phyloP scores from a whole-genome alignment of 2,888 invertebrate species.

The Operophtera brumata region DNA sequence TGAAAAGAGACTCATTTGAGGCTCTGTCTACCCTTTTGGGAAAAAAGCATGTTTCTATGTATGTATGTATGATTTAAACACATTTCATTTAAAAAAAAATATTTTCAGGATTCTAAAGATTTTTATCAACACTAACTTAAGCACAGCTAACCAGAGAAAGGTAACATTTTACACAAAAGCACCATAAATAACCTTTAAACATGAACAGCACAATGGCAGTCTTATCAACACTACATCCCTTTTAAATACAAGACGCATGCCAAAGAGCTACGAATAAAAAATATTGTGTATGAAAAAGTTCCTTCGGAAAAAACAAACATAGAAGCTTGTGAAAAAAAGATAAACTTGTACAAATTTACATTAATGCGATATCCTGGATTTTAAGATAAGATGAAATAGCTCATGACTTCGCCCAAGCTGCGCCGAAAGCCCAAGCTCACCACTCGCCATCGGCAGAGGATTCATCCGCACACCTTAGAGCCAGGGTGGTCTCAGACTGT shows the following conservation, averaged over 20 bases:
- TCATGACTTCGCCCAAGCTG: no score
- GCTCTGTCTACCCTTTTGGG: no score
- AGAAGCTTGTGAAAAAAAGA: neutral
- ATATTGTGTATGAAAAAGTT: neutral
- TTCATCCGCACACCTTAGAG: no score
- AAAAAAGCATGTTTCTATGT: no score
- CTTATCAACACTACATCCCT: constrained; percentile 32
- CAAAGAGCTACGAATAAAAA: constrained; percentile 17
- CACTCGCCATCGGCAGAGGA: no score
- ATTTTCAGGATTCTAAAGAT: neutral
- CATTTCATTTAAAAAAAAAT: no score
- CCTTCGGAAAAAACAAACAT: neutral
- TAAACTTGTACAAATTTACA: neutral
- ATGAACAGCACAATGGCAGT: constrained; percentile 25
- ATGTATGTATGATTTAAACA: no score
- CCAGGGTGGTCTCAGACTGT: no score
- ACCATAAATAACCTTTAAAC: constrained; percentile 29
- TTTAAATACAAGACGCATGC: constrained; percentile 30
- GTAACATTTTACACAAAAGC: constrained; percentile 20
- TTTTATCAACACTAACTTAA: neutral
- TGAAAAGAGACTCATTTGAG: no score
- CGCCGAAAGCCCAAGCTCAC: no score
- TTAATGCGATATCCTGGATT: neutral
- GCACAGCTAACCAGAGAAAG: neutral
- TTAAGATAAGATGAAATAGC: no score